phyloP scores from a whole-genome alignment of 1,140 invertebrate genomes.

The Agraylea sexmaculata region DNA sequence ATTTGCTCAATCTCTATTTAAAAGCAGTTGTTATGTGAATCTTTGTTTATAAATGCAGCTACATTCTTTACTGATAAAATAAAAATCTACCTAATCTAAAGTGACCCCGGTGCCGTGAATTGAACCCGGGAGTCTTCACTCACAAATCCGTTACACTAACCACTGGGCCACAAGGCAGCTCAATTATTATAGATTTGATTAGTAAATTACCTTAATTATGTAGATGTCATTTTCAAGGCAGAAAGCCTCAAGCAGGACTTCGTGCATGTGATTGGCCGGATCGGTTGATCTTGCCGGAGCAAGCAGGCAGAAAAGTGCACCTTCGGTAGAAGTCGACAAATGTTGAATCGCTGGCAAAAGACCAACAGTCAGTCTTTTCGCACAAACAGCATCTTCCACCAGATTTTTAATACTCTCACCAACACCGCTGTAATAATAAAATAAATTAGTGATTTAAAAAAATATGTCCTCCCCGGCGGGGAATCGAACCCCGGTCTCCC shows the following conservation, averaged over 20 bases:
- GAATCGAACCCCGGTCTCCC: conserved; percentile 24
- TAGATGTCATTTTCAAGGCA: conserved; percentile 58
- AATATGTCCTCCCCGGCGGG: conserved; percentile 20
- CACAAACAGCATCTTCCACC: conserved; percentile 42
- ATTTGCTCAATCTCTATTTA: not conserved
- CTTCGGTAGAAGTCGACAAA: conserved; percentile 44
- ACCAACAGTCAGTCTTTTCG: conserved; percentile 48
- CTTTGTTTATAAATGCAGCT: not conserved
- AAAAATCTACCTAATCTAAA: conserved; percentile 11
- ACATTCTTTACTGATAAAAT: not conserved
- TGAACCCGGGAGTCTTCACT: too few relatives aligned
- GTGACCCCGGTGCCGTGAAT: too few relatives aligned
- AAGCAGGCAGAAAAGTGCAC: conserved; percentile 50
- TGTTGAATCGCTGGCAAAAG: conserved; percentile 47
- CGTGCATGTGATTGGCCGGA: conserved; percentile 54
- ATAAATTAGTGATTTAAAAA: conserved; percentile 4
- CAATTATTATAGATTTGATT: too few relatives aligned
- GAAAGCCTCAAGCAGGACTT: conserved; percentile 54
- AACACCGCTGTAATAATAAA: conserved; percentile 29
- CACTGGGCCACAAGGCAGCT: too few relatives aligned
- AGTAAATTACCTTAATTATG: conserved; percentile 45
- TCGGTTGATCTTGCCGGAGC: conserved; percentile 47
- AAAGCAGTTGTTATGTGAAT: not conserved
- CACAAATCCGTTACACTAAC: too few relatives aligned
- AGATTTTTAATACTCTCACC: conserved; percentile 42